phyloP scores from a whole-genome alignment of 2,797 vertebrate species.

The Acipenser transmontanus region DNA sequence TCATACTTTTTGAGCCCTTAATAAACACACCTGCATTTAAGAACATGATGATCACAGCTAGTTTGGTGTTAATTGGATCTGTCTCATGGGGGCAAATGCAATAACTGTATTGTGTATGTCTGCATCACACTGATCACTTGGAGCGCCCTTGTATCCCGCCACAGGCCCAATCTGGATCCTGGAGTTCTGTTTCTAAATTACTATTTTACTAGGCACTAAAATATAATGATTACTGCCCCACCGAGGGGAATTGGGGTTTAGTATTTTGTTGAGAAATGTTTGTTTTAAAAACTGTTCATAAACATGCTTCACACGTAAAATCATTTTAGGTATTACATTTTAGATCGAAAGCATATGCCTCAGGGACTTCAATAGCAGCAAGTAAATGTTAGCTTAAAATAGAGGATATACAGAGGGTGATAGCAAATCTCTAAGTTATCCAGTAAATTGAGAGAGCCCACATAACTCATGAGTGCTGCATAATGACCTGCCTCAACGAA shows the following conservation, averaged over 20 bases:
- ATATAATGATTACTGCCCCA: no score
- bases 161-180: no score
- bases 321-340: conserved; percentile 35
- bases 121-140: not conserved
- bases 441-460: conserved; percentile 5
- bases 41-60: conserved; percentile 27
- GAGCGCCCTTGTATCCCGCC: no score
- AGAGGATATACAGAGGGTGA: conserved; percentile 7
- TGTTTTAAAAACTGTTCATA: conserved; percentile 8
- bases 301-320: conserved; percentile 10
- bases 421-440: conserved; percentile 1
- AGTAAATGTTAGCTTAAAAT: conserved; percentile 28
- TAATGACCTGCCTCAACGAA: conserved; percentile 61
- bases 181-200: no score
- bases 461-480: conserved; percentile 40
- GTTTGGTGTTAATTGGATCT: conserved; percentile 42
- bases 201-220: no score
- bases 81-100: conserved; percentile 28
- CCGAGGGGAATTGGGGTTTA: no score
- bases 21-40: conserved; percentile 22
- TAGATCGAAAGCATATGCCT: conserved; percentile 32
- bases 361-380: conserved; percentile 21
- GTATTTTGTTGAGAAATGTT: not conserved
- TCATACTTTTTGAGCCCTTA: not conserved
- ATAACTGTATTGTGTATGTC: conserved; percentile 8